These are phyloP conservation scores for Corythornis leucogaster DNA, from an alignment of 2,797 vertebrate genomes.

Conservation along the genomic window DNA sequence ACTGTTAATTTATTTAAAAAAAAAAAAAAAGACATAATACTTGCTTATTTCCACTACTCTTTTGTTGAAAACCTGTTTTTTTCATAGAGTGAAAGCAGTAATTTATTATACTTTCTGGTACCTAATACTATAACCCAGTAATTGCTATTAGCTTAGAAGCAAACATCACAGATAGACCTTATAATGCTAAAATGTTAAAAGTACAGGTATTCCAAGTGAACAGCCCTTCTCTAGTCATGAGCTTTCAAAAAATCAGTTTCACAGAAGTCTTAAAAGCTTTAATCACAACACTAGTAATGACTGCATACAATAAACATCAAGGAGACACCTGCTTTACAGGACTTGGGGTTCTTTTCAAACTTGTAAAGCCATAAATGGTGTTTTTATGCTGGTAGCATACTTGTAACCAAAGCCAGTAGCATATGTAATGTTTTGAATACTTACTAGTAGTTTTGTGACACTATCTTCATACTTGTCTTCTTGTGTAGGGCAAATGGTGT, in stretches of 20 bases:
- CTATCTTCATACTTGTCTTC: slow-evolving; percentile 72
- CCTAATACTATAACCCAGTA: neutral
- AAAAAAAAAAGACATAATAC: neutral
- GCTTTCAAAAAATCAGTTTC: neutral
- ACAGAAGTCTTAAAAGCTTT: neutral
- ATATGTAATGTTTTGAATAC: slow-evolving; percentile 6
- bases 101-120: neutral
- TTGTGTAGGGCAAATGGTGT: slow-evolving; percentile 87
- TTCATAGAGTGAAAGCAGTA: neutral
- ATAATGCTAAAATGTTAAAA: neutral
- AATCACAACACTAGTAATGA: neutral
- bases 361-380: neutral
- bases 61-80: neutral
- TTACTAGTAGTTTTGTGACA: slow-evolving; percentile 79
- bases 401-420: neutral
- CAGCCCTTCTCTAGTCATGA: neutral
- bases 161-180: neutral
- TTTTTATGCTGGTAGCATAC: neutral
- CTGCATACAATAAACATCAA: neutral
- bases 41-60: neutral
- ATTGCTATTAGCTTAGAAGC: neutral
- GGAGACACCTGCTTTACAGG: neutral
- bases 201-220: neutral
- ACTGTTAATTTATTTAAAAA: neutral
- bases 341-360: neutral